Evolutionary conservation across 2,797 vertebrate species (phyloP).

Genomic region (Arctocebus calabarensis): DNA sequence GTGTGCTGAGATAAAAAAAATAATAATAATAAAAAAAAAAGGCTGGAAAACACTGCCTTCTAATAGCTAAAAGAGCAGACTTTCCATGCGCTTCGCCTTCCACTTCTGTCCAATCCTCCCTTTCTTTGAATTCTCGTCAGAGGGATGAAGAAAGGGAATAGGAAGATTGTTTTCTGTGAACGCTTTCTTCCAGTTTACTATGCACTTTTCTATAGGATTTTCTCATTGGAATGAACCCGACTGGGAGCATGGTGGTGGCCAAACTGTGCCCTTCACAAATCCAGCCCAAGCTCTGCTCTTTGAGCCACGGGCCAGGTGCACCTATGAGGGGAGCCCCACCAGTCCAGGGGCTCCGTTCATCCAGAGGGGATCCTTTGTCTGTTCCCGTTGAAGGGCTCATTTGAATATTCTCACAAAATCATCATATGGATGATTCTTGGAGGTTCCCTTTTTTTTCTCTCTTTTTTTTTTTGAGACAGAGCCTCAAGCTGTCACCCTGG

Average conservation of each 20-base stretch:
- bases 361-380: neutral
- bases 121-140: too few species aligned
- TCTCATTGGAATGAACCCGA: neutral
- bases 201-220: neutral
- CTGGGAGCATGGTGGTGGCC: neutral
- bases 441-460: neutral
- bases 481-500: too few species aligned
- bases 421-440: neutral
- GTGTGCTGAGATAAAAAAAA: too few species aligned
- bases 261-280: neutral
- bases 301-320: neutral
- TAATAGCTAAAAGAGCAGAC: neutral
- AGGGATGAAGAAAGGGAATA: neutral
- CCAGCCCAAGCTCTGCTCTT: neutral
- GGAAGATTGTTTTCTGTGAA: neutral
- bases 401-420: neutral
- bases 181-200: neutral
- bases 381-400: neutral
- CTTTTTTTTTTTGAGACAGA: neutral
- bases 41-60: too few species aligned
- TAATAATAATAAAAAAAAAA: too few species aligned
- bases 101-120: neutral
- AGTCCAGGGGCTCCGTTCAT: too few species aligned
- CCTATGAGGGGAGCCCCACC: neutral
- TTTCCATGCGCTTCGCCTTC: accelerated